Conservation (phyloP, 53 echinoderm and acorn worm genomes). For the Astropecten irregularis region DNA sequence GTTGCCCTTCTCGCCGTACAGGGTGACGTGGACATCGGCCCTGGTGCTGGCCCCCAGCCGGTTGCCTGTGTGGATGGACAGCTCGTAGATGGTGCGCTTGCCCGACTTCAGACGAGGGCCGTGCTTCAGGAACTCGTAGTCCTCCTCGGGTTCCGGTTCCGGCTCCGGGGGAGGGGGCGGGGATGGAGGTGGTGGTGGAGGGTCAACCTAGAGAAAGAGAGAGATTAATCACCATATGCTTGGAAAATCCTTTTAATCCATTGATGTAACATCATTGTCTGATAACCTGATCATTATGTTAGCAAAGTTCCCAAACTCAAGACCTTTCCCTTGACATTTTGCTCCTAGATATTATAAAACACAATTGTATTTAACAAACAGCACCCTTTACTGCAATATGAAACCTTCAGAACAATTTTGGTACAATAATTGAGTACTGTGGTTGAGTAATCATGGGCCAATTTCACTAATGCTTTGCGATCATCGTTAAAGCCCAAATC, state of each 20-base stretch:
- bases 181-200: conserved; percentile 43
- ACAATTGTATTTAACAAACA: too few species aligned
- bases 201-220: conserved; percentile 1
- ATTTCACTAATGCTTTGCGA: too few species aligned
- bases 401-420: too few species aligned
- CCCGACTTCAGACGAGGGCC: conserved; percentile 92
- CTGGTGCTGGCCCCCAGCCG: conserved; percentile 90
- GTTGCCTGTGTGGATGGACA: conserved; percentile 92
- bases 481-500: too few species aligned
- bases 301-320: too few species aligned
- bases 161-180: conserved; percentile 56
- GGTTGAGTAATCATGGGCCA: too few species aligned
- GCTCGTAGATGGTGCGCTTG: conserved; percentile 89
- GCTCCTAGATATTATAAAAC: too few species aligned
- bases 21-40: conserved; percentile 86
- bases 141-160: conserved; percentile 51
- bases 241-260: background rate
- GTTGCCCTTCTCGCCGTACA: conserved; percentile 96
- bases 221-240: background rate
- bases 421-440: too few species aligned
- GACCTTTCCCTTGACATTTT: too few species aligned
- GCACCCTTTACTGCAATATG: too few species aligned
- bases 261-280: too few species aligned
- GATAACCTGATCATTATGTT: too few species aligned
- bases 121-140: conserved; percentile 88